Percentiles rank a stretch among this genome's conserved stretches.
Conservation (phyloP, 2,888 invertebrate genomes). For the Electrophaes corylata region DNA sequence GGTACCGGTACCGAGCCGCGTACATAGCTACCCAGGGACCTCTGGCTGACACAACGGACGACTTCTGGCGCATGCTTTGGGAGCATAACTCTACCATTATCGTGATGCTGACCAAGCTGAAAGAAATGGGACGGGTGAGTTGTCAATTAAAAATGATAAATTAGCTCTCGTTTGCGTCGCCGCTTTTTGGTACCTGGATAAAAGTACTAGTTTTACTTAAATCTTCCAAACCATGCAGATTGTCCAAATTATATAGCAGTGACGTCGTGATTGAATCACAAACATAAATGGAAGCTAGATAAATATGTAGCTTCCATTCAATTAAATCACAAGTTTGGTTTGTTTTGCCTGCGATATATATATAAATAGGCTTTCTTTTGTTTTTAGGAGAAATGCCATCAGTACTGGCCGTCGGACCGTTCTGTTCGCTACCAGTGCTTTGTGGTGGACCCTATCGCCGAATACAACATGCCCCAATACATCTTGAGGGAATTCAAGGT, state of each 20-base stretch:
- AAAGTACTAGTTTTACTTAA: no score
- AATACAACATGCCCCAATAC: conserved; percentile 99
- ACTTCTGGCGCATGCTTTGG: conserved; percentile 99
- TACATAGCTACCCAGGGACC: conserved; percentile 99
- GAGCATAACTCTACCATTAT: conserved; percentile 99
- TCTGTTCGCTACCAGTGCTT: conserved; percentile 98
- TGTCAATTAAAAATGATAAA: not conserved
- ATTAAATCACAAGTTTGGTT: no score
- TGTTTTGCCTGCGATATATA: no score
- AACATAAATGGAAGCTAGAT: no score
- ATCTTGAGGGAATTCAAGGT: conserved; percentile 99
- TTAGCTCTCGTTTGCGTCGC: no score
- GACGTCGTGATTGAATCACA: no score
- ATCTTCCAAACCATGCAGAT: no score
- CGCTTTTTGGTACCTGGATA: no score
- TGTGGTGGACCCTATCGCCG: conserved; percentile 99
- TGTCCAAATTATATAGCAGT: no score
- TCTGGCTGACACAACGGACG: conserved; percentile 97
- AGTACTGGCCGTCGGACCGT: conserved; percentile 99
- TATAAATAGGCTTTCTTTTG: conserved; percentile 17
- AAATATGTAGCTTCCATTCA: no score
- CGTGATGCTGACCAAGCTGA: conserved; percentile 98
- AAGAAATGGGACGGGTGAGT: conserved; percentile 98
- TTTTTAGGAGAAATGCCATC: conserved; percentile 97
- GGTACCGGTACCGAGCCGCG: conserved; percentile 95